phyloP scores from a whole-genome alignment of 2,797 vertebrate species.

The Okamejei kenojei region DNA sequence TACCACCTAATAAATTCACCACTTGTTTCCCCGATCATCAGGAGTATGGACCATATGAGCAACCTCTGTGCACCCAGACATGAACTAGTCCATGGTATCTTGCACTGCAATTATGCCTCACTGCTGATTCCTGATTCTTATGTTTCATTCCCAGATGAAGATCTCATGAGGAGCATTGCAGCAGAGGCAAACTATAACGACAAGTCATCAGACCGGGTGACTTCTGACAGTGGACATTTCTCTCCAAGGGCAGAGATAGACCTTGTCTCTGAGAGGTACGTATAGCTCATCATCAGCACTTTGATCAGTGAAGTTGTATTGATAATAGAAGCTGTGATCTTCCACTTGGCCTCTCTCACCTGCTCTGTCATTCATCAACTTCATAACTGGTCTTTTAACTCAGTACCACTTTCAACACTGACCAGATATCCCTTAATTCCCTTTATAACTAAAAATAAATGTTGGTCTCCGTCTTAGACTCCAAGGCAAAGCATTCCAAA shows the following conservation, averaged over 20 bases:
- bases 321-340: no score
- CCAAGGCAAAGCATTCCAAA: no score
- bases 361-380: no score
- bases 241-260: slow-evolving; percentile 51
- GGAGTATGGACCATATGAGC: not conserved
- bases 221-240: slow-evolving; percentile 61
- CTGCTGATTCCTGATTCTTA: not conserved
- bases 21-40: not conserved
- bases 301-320: not conserved
- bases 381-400: no score
- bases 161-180: slow-evolving; percentile 56
- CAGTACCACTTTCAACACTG: no score
- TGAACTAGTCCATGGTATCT: not conserved
- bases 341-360: no score
- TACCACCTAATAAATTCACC: not conserved
- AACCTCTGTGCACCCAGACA: not conserved
- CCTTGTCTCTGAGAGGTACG: slow-evolving; percentile 49
- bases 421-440: no score
- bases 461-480: no score
- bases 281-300: not conserved
- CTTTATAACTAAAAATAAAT: no score
- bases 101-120: no score
- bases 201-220: slow-evolving; percentile 47
- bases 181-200: slow-evolving; percentile 45
- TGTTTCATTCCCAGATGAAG: slow-evolving; percentile 52